A percentile compares a stretch with the other conserved stretches of the same genome.
Conservation (phyloP, 2,113 vertebrate species). For the Elachura formosa region DNA sequence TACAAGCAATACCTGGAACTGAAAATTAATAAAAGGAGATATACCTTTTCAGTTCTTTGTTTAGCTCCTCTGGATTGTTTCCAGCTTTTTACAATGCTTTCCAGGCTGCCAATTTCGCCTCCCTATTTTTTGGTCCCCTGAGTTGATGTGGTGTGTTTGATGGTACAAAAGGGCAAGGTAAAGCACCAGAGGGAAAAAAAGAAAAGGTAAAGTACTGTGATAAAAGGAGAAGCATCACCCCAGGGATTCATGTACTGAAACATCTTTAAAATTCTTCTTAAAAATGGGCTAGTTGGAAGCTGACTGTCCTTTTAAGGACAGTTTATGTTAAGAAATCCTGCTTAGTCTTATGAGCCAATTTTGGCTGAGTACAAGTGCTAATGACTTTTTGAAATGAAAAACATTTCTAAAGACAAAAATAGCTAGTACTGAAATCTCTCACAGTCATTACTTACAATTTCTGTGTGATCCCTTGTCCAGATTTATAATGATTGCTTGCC, state of each 20-base stretch:
- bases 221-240: background rate
- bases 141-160: background rate
- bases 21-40: background rate
- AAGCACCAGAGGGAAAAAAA: background rate
- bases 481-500: background rate
- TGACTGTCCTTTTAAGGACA: background rate
- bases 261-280: background rate
- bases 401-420: slow-evolving; percentile 34
- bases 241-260: background rate
- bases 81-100: background rate
- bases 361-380: slow-evolving; percentile 20
- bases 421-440: slow-evolving; percentile 33
- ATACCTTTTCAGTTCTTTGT: background rate
- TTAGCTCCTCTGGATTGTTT: background rate
- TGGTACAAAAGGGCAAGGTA: background rate
- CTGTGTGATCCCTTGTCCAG: slow-evolving; percentile 14
- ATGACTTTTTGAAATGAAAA: slow-evolving; percentile 37
- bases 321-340: slow-evolving; percentile 25
- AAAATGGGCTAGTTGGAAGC: background rate
- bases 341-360: slow-evolving; percentile 7
- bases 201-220: background rate
- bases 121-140: background rate
- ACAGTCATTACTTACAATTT: slow-evolving; percentile 11
- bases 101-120: background rate
- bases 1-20: background rate